Base-by-base conservation (phyloP, 2,888 invertebrate genomes). In the Saturnia japonica region DNA sequence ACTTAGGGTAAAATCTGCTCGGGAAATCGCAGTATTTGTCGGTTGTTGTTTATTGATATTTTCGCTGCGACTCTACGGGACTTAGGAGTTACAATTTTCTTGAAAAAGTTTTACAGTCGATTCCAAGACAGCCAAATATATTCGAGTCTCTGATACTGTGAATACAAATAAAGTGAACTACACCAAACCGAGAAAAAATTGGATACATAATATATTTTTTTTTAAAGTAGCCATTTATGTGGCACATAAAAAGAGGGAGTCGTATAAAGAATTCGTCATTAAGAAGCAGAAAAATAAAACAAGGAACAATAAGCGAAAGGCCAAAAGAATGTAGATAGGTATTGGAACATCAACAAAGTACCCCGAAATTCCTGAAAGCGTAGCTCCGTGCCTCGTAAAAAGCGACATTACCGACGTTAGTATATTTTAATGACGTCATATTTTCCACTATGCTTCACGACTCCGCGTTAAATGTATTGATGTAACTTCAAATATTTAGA, bases 21-120 rank as follows among this genome's bases (percentile, higher is more conserved):
- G 79, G 81, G 80, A 86, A 87, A 85, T 85, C 79, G 79, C 74
- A 80, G 82, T 86, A 84, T 87, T 86, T 86, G 82, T 79, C 77
- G 76, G 79, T 75, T 75, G 77, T 85, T 84, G 82, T 88, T 88
- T 88, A 86, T 87, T 81, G 85, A 85, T 84, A 87, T 85, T 85
- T 84, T 81, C 83, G 75, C 72, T 71, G 72, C 73, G 72, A 76
- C 79, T 76, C 67, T 76, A 45, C 70, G 74, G 73, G 73, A 75
- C 71, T 74, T 70, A 73, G 73, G n/a, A 66, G 73, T 77, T 75
- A 77, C 70, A 68, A 67, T 64, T 68, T 67, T 71, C 67, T 75
- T 80, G 74, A 72, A 75, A 78, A 77, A 72, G 4, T 19, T 75
- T 75, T 73, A 64, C 40, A 40, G 8, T 64, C 64, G 47, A 22